Percentiles rank a stretch among this genome's conserved stretches.
These are phyloP conservation scores for Parotocinclus haroldoi DNA, from an alignment of 2,797 vertebrate genomes.

Conservation along the genomic window DNA sequence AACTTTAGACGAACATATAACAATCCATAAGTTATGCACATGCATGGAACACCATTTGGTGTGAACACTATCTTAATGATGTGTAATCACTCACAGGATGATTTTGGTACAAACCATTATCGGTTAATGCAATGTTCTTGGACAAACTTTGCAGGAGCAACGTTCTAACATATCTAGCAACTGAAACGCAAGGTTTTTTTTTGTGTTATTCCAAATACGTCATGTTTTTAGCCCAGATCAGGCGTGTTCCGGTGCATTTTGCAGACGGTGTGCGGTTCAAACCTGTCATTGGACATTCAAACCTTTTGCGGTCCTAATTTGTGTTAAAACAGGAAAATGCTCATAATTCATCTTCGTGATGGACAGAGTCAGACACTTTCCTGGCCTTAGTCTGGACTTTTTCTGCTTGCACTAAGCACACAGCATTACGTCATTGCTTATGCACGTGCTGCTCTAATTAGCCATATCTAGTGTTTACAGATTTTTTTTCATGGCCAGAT, in stretches of 20 bases:
- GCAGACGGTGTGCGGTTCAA: too few relatives aligned
- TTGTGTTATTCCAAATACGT: not conserved
- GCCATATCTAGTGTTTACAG: not conserved
- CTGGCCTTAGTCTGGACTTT: not conserved
- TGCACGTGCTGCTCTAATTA: not conserved
- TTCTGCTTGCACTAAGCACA: not conserved
- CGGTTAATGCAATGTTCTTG: not conserved
- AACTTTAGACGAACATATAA: too few relatives aligned
- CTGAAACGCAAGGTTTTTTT: not conserved
- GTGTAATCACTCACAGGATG: too few relatives aligned
- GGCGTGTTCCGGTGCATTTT: too few relatives aligned
- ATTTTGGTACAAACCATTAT: too few relatives aligned
- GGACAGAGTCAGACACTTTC: not conserved
- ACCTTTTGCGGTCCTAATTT: not conserved
- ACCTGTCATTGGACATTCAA: not conserved
- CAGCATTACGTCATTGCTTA: conserved; percentile 12
- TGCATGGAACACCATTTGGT: too few relatives aligned
- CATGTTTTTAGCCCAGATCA: not conserved
- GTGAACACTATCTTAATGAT: too few relatives aligned
- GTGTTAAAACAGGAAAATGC: not conserved
- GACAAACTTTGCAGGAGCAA: not conserved
- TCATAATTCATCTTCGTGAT: conserved; percentile 1
- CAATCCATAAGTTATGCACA: too few relatives aligned
- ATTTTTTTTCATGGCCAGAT: not conserved
- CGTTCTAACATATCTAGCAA: not conserved